phyloP scores from a whole-genome alignment of 2,797 vertebrate species.

The Tachyglossus aculeatus region DNA sequence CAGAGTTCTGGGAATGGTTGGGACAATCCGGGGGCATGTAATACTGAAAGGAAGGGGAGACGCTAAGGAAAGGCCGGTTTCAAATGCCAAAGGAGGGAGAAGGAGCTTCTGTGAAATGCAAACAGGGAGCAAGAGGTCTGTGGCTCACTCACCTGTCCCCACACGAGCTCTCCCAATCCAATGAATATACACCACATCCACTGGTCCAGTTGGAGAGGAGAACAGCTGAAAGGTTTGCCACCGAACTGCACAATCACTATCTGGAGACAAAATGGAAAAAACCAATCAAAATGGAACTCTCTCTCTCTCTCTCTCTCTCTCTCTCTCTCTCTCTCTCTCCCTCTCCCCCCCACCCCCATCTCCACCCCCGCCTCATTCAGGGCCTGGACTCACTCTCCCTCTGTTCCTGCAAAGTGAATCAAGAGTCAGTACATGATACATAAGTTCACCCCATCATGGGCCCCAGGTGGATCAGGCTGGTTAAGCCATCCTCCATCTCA shows the following conservation, averaged over 20 bases:
- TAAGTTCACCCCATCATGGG: too few species aligned
- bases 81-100: background rate
- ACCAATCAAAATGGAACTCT: too few species aligned
- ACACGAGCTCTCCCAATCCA: conserved; percentile 94
- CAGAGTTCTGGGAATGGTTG: background rate
- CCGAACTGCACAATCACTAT: conserved; percentile 97
- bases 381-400: too few species aligned
- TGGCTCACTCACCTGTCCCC: conserved; percentile 99
- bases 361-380: too few species aligned
- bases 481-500: too few species aligned
- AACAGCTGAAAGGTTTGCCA: conserved; percentile 97
- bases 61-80: background rate
- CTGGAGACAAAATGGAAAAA: conserved; percentile 68
- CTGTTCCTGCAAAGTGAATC: too few species aligned
- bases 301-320: too few species aligned
- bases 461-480: too few species aligned
- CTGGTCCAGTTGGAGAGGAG: conserved; percentile 91
- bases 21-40: background rate
- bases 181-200: conserved; percentile 99
- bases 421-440: too few species aligned
- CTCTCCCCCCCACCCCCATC: too few species aligned
- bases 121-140: background rate
- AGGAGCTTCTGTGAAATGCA: background rate
- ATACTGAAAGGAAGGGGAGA: background rate
- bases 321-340: too few species aligned